Evolutionary conservation across 2,888 invertebrate species (phyloP), one percentile per base, ranked within the genome.

Genomic region (Serripes groenlandicus): DNA sequence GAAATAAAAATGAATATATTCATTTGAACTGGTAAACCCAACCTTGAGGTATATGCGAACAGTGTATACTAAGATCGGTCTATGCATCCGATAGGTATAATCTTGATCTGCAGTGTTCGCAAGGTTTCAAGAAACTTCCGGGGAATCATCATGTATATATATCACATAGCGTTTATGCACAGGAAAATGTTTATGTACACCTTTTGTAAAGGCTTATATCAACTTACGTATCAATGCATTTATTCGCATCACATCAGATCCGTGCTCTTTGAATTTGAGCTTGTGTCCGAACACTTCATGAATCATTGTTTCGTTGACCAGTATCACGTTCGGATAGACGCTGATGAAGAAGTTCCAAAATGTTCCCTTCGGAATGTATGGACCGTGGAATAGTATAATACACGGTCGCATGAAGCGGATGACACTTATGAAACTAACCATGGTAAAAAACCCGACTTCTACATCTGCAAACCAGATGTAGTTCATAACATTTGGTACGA

Each of bases 321-420:
- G 83, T 5, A 90, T 73, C 7, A 90, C 73, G 60, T 88, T 85
- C 0, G 87, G 87, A 28, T 78, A 86, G 1, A 87, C 69, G 5
- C 49, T 74, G 21, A 87, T 37, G 30, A 90, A 82, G 37, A 81
- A 75, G 23, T 69, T 75, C 90, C 90, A 90, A 64, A 86, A 86
- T 7, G 66, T 68, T 11, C 90, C 90, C 11, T n/a, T 60, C 3
- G 90, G 90, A 3, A 83, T 60, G 15, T 21, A 11, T 49, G 85
- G 81, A 0, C 85, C 88, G 68, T 89, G 89, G 58, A 90, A 81
- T n/a, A 90, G 34, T 34, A 90, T 81, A 30, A 83, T 73, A 70
- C 90, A 90, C 5, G 90, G 90, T 30, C 83, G 71, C 30, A 89
- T 62, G 64, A 85, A 85, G 37, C 86, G 54, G n/a, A 80, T 58